Evolutionary conservation across 2,113 vertebrate genomes (phyloP), one percentile per base, ranked within the genome.

Genomic region (Benitochromis conjunctus): DNA sequence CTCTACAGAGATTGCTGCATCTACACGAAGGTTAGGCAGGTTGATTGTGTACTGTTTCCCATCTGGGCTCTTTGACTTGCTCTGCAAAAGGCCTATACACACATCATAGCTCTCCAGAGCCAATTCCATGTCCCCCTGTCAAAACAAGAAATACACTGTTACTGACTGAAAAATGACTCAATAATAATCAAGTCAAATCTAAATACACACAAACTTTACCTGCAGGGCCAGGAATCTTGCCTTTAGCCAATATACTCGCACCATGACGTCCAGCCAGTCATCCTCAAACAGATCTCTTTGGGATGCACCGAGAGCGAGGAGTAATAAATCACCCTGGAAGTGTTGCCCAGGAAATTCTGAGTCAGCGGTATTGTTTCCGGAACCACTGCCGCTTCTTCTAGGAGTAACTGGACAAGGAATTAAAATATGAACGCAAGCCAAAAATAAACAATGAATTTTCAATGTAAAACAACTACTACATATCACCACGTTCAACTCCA

Each of bases 61-160:
- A 4, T 93, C 93, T 4, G 94, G 87, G 7, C 86, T 88, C 43
- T 95, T 93, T 18, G 92, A 91, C 26, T 96, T 93, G 88, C 91
- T 97, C 92, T 98, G 98, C 7, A 99, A 95, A 88, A 98, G 94
- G 46, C 98, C 97, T 3, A 96, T 96, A 86, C 99, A 99, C 78
- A 99, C 95, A 64, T 98, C 98, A 46, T 99, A 99, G 94, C 98
- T 98, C 84, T 99, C 98, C 76, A 98, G 93, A 4, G 98, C 98
- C 88, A 98, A 96, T n/a, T 99, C 99, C 98, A 98, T 99, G 93
- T 99, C 98, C 16, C 98, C 98, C 99, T 99, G 76, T 36, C 29
- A 88, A 53, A 38, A 4, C 46, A 89, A 58, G 8, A 55, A 11
- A 83, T 26, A 26, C 18, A 85, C 12, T 31, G 24, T 66, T 21